phyloP scores from a whole-genome alignment of 1,140 invertebrate species.

The Drosophila bocki region DNA sequence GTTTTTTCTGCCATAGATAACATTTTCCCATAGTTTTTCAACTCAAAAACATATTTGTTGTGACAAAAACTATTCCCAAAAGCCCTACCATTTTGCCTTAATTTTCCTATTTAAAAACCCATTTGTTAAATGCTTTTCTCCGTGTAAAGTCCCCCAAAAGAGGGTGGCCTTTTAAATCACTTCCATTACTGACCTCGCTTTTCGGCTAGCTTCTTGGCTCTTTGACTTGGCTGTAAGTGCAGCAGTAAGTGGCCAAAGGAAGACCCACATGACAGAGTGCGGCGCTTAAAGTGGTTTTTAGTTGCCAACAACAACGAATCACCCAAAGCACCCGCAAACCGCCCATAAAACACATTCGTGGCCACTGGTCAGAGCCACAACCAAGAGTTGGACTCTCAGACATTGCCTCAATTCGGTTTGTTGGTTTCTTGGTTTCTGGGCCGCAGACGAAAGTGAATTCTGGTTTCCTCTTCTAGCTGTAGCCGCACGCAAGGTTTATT shows the following conservation, averaged over 20 bases:
- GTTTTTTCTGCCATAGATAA: background rate
- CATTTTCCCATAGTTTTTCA: too few relatives aligned
- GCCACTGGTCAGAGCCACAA: conserved; percentile 21
- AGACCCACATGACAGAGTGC: conserved; percentile 50
- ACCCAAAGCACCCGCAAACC: conserved; percentile 8
- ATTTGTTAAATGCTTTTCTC: background rate
- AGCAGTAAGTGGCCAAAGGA: conserved; percentile 44
- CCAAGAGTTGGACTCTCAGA: background rate
- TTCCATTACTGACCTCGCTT: conserved; percentile 58
- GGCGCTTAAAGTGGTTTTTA: conserved; percentile 31
- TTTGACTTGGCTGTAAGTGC: conserved; percentile 30
- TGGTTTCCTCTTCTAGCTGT: conserved; percentile 38
- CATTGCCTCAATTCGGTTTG: conserved; percentile 60
- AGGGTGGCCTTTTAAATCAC: conserved; percentile 33
- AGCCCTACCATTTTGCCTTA: background rate
- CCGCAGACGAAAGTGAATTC: conserved; percentile 71
- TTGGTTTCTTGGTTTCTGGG: conserved; percentile 64
- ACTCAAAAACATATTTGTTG: background rate
- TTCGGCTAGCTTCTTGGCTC: conserved; percentile 13
- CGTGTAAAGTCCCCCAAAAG: background rate
- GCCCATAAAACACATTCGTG: conserved; percentile 19
- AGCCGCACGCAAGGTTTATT: conserved; percentile 53
- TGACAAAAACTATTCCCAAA: background rate
- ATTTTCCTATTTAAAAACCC: background rate
- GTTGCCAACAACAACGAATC: conserved; percentile 19